phyloP scores from a whole-genome alignment of 2,888 invertebrate genomes.

The Noctua comes region DNA sequence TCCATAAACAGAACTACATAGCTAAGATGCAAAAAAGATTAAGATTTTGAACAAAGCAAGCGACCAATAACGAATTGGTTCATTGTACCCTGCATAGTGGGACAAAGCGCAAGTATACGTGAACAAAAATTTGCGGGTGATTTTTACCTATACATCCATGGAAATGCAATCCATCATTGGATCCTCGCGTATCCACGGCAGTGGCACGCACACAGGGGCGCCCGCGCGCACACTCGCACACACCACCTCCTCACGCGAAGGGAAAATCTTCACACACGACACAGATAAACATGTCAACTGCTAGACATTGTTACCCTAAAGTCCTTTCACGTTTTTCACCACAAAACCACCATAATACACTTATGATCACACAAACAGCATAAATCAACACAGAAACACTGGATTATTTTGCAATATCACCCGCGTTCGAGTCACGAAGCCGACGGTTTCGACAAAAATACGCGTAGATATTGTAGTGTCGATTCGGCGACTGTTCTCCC shows the following conservation, averaged over 20 bases:
- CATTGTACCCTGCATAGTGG: conserved; percentile 72
- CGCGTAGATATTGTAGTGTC: conserved; percentile 88
- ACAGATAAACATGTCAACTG: conserved; percentile 91
- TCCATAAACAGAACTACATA: conserved; percentile 75
- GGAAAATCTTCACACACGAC: conserved; percentile 91
- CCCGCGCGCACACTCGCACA: conserved; percentile 85
- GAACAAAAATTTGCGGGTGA: conserved; percentile 79
- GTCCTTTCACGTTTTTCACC: conserved; percentile 88
- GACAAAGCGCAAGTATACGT: conserved; percentile 73
- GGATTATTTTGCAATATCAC: conserved; percentile 87
- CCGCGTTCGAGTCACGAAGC: conserved; percentile 88
- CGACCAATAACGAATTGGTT: conserved; percentile 61
- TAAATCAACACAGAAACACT: conserved; percentile 87
- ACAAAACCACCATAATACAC: conserved; percentile 85
- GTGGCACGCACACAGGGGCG: conserved; percentile 82
- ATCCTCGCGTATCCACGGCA: conserved; percentile 84
- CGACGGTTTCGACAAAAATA: conserved; percentile 87
- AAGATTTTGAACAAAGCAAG: conserved; percentile 79
- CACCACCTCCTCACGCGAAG: conserved; percentile 89
- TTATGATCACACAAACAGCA: conserved; percentile 86
- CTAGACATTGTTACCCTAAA: conserved; percentile 90
- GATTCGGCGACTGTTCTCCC: conserved; percentile 89
- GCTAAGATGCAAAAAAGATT: conserved; percentile 69
- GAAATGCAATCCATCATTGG: conserved; percentile 90
- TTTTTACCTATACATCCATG: conserved; percentile 89